Evolutionary conservation across 2,797 vertebrate species (phyloP), one percentile per base, ranked within the genome.

Genomic region (Gadopsis marmoratus): DNA sequence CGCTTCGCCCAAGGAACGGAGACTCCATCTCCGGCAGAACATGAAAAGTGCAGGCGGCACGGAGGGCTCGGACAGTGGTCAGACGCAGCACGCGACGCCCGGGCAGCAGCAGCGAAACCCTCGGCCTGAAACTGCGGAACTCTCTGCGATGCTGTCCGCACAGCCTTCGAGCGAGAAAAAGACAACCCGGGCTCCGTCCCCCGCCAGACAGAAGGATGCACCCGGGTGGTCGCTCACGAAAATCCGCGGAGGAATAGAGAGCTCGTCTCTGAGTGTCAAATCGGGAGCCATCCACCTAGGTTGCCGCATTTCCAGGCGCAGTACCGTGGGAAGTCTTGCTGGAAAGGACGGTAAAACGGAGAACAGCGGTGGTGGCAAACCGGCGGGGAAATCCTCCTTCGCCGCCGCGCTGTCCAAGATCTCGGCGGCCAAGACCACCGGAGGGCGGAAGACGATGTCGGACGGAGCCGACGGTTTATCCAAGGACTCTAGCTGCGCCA

Each of bases 151-250:
- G 66, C 91, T 83, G 54, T 75, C 89, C 77, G 75, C 81, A 76
- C 58, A 80, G 81, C 63, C 84, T 45, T 82, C 84, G 68, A 95
- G 85, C 1, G 86, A 94, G 86, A 97, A 96, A 93, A 98, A 97
- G 89, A 87, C 94, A 35, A 96, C 97, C 90, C 96, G 97, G 67
- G 97, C 97, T 33, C 97, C 97, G 16, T 98, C 97, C 4, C 97
- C 97, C 16, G 97, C 97, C 23, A 95, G 97, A 90, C 97, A 97
- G n/a, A 97, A 96, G 91, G 97, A 98, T 71, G 96, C 96, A 31
- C 92, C 96, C 59, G 97, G 97, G 7, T 98, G 97, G 97, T 97
- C 97, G 16, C 94, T 97, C 75, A 96, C 97, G 41, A 97, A 96
- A 93, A 96, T 96, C 91, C 96, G 97, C 48, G 96, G 97, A 29